phyloP scores from a whole-genome alignment of 1,140 invertebrate species.

The Drosophila sucinea region DNA sequence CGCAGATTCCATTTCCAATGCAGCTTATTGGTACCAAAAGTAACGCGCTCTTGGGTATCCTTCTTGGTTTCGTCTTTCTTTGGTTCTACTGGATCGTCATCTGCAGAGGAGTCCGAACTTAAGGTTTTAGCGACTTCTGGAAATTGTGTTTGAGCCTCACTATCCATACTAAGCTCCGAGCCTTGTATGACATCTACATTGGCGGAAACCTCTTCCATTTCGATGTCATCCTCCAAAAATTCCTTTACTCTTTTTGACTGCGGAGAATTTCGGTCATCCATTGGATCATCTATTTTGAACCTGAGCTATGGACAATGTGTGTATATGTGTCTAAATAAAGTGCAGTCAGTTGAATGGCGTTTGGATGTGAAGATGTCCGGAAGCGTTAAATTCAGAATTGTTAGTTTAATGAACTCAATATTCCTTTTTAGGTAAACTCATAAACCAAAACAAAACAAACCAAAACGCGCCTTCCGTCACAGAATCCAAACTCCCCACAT shows the following conservation, averaged over 20 bases:
- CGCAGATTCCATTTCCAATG: conserved; percentile 55
- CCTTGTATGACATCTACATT: background rate
- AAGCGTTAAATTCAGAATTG: no score
- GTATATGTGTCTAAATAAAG: no score
- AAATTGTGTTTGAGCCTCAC: background rate
- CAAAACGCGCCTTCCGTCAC: background rate
- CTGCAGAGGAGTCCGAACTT: background rate
- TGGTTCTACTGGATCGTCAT: background rate
- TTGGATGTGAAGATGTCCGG: no score
- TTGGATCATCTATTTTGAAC: background rate
- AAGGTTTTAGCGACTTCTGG: background rate
- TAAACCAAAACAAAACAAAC: background rate
- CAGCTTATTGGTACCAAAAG: conserved; percentile 9
- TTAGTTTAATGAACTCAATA: no score
- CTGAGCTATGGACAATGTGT: background rate
- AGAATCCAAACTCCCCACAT: background rate
- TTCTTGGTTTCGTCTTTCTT: background rate
- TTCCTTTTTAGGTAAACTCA: background rate
- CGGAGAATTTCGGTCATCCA: background rate
- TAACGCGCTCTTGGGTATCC: background rate
- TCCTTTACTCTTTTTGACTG: background rate
- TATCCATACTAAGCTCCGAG: background rate
- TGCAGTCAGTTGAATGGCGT: no score
- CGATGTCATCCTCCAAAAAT: background rate
- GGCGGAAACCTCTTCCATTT: background rate